phyloP scores from a whole-genome alignment of 2,113 vertebrate genomes.

The Podarcis muralis region DNA sequence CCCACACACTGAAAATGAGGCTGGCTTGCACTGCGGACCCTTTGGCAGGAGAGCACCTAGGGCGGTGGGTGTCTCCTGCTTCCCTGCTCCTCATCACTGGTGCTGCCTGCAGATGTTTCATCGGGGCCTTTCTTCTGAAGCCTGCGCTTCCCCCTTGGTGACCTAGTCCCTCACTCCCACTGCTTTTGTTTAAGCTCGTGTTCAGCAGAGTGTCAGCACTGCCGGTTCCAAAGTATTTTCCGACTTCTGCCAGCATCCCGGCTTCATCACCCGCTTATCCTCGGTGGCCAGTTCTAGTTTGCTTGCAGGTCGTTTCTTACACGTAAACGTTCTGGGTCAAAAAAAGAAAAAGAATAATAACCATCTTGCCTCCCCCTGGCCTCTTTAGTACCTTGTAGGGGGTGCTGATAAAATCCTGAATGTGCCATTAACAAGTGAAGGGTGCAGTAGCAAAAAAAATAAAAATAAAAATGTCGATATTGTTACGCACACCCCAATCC shows the following conservation, averaged over 20 bases:
- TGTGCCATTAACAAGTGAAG: too few relatives aligned
- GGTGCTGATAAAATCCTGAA: too few relatives aligned
- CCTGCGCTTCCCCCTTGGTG: conserved; percentile 55
- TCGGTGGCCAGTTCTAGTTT: conserved; percentile 35
- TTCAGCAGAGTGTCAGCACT: conserved; percentile 51
- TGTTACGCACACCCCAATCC: too few relatives aligned
- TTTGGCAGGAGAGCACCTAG: conserved; percentile 73
- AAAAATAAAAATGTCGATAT: too few relatives aligned
- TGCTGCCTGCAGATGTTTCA: conserved; percentile 71
- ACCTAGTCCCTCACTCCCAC: conserved; percentile 52
- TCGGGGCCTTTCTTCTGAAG: conserved; percentile 61
- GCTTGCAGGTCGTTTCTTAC: conserved; percentile 39
- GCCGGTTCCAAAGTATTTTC: conserved; percentile 46
- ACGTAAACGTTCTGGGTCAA: conserved; percentile 34
- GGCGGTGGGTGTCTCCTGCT: conserved; percentile 55
- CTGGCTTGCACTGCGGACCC: conserved; percentile 52
- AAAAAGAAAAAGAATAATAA: neutral
- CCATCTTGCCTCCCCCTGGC: neutral
- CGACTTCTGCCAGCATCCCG: conserved; percentile 40
- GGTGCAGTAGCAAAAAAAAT: too few relatives aligned
- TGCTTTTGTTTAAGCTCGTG: conserved; percentile 47
- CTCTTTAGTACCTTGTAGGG: neutral
- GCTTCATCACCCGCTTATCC: conserved; percentile 45
- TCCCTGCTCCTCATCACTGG: conserved; percentile 64
- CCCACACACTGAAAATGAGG: conserved; percentile 56